Base-by-base conservation (phyloP, 2,888 invertebrate genomes). In the Onchidella celtica region DNA sequence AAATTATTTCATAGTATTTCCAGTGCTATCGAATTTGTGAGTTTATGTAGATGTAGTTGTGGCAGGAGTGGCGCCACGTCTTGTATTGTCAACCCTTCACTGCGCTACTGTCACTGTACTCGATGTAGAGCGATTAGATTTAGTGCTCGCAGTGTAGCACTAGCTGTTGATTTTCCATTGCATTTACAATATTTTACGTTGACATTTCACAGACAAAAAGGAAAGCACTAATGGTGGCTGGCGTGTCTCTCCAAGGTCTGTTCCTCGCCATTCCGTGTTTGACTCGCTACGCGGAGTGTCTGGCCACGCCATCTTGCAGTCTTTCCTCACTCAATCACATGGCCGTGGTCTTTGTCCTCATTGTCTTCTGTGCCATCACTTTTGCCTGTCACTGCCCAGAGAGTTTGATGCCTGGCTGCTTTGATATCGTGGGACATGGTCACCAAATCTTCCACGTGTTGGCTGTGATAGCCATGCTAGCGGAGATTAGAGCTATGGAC, bases 361-460 rank as follows among this genome's bases (percentile, higher is more conserved):
- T 87, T 14, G 40, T 82, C 9, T 36, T 87, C 17, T 69, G 84
- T 17, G 85, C 74, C 11, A 47, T 86, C 2, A 73, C 82, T 32
- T 90, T 87, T 85, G 82, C 86, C 14, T 83, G 85, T 21, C 89
- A 89, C 57, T 79, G 89, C 40, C 91, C 90, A 1, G 90, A 91
- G 66, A 83, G 82, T 29, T 74, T 85, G 38, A 85, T 73, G 57
- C 90, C 90, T 17, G 90, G 90, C 34, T 32, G 63, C 6, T 90
- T 87, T 81, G 91, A 91, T 81, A 83, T 89, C 17, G 27, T 89
- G 24, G 91, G 90, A 9, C 89, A 90, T 69, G 88, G 90, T 32
- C 90, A 90, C 75, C 89, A 89, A 61, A 83, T 88, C 29, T 90
- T 90, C 79, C 90, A 90, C 77, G 80, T 89, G 1, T 29, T 78